Conservation (phyloP, 2,888 invertebrate species). For the Melanostoma scalare region DNA sequence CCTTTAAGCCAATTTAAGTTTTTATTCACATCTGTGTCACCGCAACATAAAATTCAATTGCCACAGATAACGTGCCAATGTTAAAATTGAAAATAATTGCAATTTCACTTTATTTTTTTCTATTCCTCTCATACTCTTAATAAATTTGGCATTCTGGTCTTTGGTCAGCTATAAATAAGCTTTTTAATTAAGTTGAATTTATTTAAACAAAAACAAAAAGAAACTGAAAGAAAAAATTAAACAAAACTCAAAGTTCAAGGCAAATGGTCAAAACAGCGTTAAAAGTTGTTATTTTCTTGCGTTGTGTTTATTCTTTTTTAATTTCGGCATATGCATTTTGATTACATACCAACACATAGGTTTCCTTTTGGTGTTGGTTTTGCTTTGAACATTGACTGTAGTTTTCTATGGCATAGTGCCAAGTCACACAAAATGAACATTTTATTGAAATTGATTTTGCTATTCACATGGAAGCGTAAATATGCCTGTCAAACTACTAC, state of each 20-base stretch:
- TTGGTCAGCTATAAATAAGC: conserved; percentile 4
- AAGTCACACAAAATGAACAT: not conserved
- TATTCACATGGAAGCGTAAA: conserved; percentile 20
- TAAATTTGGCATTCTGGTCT: conserved; percentile 5
- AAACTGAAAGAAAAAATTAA: not conserved
- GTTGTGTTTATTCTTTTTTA: not conserved
- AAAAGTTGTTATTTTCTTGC: not conserved
- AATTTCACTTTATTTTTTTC: not conserved
- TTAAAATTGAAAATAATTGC: conserved; percentile 45
- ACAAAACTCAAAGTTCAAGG: conserved; percentile 21
- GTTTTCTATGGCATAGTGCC: not conserved
- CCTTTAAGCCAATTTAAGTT: too few species aligned
- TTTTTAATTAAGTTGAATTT: conserved; percentile 9
- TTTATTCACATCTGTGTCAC: too few species aligned
- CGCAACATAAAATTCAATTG: conserved; percentile 14
- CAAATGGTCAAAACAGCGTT: conserved; percentile 7
- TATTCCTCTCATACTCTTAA: conserved; percentile 3
- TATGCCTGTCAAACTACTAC: not conserved
- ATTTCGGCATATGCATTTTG: not conserved
- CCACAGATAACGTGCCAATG: conserved; percentile 42
- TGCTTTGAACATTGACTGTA: not conserved
- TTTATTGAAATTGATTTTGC: conserved; percentile 39
- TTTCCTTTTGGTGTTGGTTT: conserved; percentile 6
- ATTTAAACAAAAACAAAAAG: not conserved
- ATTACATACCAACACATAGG: not conserved